Evolutionary conservation across 2,888 invertebrate species (phyloP), one percentile per base, ranked within the genome.

Genomic region (Melanargia galathea): DNA sequence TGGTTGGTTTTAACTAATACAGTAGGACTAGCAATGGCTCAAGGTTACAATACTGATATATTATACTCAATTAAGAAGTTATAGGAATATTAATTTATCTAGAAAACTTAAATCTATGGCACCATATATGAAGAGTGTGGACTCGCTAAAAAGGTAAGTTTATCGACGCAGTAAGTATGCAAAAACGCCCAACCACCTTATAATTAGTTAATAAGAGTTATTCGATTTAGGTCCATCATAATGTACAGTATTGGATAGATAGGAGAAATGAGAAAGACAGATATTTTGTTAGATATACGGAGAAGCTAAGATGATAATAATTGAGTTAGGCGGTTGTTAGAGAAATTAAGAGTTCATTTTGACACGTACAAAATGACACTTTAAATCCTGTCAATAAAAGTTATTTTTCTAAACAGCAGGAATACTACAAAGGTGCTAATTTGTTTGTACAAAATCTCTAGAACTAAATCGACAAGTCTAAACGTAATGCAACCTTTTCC

Each of bases 21-120:
- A 60, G 22, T 56, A 68, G 60, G 64, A 66, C 66, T 68, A 69
- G 62, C 62, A 59, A 66, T 61, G 60, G 22, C 60, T 56, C 43
- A 63, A 62, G n/a, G 40, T 26, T 46, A 30, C 54, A 61, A 61
- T 48, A 46, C 52, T 52, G 52, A 4, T 35, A 35, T 52, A 33
- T 11, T 35, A 35, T 52, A 33, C 18, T 51, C 20, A 52, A 46
- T 10, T 40, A 20, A 46, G 13, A 35, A 35, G 10, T 59, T 51
- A 60, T 40, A 52, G 18, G 18, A 38, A 60, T 46, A 45, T 24
- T n/a, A 61, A 45, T 60, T 67, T 60, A 62, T 43, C 56, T 67
- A 64, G 55, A 64, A 46, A 55, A 38, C 49, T 46, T 62, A 54
- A 60, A 49, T 63, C 45, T 67, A 65, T 65, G 67, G 67, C 67